Base-by-base conservation (phyloP, 2,888 invertebrate genomes). In the Subacronicta megacephala region DNA sequence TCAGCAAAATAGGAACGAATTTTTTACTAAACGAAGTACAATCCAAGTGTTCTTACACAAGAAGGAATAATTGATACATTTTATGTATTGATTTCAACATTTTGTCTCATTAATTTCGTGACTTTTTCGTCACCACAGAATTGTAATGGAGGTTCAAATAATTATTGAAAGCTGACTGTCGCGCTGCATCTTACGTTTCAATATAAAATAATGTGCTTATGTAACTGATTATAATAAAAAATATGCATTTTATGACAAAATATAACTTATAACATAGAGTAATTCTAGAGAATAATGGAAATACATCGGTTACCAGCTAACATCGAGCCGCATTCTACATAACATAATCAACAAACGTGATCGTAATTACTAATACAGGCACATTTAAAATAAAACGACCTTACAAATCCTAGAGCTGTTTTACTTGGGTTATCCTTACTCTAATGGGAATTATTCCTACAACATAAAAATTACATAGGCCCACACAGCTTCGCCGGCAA, bases 401-500 rank as follows among this genome's bases (percentile, higher is more conserved):
- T 83, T 84, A 85, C 59, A 76, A 76, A 81, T 73, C 77, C 84
- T 88, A 88, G 76, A 86, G 82, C 82, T 82, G 84, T 85, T 87
- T 65, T 84, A 88, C 84, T 85, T 81, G 83, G 81, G 79, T 90
- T 90, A 90, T 84, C 71, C 90, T 90, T 90, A 90, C 41, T 35
- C 88, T 90, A 89, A 70, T 80, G 88, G 90, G 88, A 91, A 90
- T 89, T 90, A 90, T 87, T 85, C 80, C 91, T 91, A 91, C 87
- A 90, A 89, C 87, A 89, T 90, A 90, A 88, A n/a, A 87, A 88
- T 88, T 83, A 86, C 78, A 88, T 78, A 81, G 69, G 72, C 81
- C 85, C 80, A 68, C 71, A 66, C 81, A 81, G 80, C 83, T 77
- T 54, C 79, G 76, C 67, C 72, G 67, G 53, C 31, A 49, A 35